Base-by-base conservation (phyloP, 2,888 invertebrate species). In the Tridacna crocea region DNA sequence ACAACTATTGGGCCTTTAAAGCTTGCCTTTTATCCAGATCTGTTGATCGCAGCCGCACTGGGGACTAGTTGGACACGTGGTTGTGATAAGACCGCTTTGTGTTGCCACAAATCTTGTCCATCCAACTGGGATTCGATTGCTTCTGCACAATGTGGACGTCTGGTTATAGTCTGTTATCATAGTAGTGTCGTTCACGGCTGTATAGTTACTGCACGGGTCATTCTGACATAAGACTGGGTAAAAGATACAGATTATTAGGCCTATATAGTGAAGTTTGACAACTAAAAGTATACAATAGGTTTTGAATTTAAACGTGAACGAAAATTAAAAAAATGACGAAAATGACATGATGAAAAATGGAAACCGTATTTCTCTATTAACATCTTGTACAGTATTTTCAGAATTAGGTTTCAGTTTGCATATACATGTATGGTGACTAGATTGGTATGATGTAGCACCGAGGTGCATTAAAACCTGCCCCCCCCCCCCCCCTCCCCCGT, bases 1-100 rank as follows among this genome's bases (percentile, higher is more conserved):
- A n/a, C n/a, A n/a, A n/a, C n/a, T n/a, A n/a, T n/a, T n/a, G n/a
- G n/a, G n/a, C n/a, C 2, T 4, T 8, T 36, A 36, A 36, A 36
- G 36, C 68, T 27, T 68, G 46, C 68, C 68, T 12, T 68, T 68
- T 19, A 68, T 68, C 68, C 68, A 68, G 10, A 68, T 68, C 22
- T 46, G 68, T 11, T 68, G 46, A n/a, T n/a, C 68, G 46, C 68
- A 68, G 15, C 68, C 68, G 46, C 68, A 68, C n/a, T 36, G 47
- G 2, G 68, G 17, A 46, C 27, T 10, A 12, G 17, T 27, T 19
- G 68, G 68, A 68, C 68, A 68, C 10, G 68, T 46, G 17, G 68
- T 68, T 27, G 27, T n/a, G 12, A 68, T 68, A 8, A 68, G 46
- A n/a, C 68, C 68, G 12, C 46, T 68, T 17, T 19, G 17, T 17